phyloP scores from a whole-genome alignment of 2,888 invertebrate species.

The Cantharis rufa region DNA sequence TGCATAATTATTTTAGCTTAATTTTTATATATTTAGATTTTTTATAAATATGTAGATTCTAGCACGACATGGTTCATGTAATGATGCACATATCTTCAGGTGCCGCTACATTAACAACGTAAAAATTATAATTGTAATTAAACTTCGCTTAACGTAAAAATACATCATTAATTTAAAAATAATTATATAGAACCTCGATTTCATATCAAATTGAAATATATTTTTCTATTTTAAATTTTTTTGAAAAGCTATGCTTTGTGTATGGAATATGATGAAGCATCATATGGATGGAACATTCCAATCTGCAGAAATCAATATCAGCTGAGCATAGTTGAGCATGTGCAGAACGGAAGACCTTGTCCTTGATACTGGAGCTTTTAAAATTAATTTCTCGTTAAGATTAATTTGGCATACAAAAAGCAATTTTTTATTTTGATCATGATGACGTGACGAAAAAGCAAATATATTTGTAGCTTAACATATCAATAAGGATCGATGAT shows the following conservation, averaged over 20 bases:
- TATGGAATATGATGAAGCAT: background rate
- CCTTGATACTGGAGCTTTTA: slow-evolving; percentile 29
- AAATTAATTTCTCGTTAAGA: background rate
- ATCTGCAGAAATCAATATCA: slow-evolving; percentile 33
- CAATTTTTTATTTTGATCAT: slow-evolving; percentile 17
- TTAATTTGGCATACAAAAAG: slow-evolving; percentile 13
- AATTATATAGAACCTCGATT: background rate
- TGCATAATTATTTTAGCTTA: too few relatives aligned
- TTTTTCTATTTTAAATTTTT: too few relatives aligned
- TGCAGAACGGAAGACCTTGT: slow-evolving; percentile 32
- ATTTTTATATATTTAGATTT: too few relatives aligned
- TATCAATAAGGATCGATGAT: background rate
- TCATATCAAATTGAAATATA: background rate
- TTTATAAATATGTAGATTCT: too few relatives aligned
- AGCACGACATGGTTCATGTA: too few relatives aligned
- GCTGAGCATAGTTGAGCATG: slow-evolving; percentile 32
- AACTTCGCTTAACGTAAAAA: too few relatives aligned
- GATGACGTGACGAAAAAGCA: background rate
- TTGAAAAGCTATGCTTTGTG: background rate
- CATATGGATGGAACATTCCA: slow-evolving; percentile 33
- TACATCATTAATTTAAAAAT: too few relatives aligned
- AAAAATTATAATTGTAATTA: too few relatives aligned
- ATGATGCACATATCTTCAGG: too few relatives aligned
- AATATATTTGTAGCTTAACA: background rate
- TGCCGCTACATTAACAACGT: too few relatives aligned